A percentile compares a stretch with the other conserved stretches of the same genome.
These are phyloP conservation scores for Syrista parreyssii DNA, from an alignment of 2,888 invertebrate species.

Conservation along the genomic window DNA sequence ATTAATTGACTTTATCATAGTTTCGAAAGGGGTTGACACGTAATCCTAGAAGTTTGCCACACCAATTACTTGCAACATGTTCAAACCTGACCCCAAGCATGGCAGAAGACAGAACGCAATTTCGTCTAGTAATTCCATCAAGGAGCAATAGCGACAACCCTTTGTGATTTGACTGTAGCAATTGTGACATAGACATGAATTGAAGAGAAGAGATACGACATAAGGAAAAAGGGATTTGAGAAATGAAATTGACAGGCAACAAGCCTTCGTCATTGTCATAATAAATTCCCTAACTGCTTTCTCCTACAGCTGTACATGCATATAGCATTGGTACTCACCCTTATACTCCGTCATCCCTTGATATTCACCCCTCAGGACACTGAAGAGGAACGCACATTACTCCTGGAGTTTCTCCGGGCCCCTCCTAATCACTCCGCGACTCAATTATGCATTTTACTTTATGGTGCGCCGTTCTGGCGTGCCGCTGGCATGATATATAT, in stretches of 20 bases:
- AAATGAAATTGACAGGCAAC: neutral
- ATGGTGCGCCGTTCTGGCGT: constrained; percentile 17
- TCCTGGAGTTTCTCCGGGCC: constrained; percentile 40
- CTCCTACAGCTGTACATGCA: neutral
- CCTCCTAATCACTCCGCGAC: constrained; percentile 53
- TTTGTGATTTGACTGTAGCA: neutral
- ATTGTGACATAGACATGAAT: neutral
- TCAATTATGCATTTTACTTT: constrained; percentile 50
- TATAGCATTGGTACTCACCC: neutral
- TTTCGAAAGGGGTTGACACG: neutral
- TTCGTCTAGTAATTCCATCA: neutral
- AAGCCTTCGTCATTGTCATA: neutral
- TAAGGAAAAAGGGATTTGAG: neutral
- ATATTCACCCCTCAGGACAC: neutral
- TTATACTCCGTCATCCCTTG: neutral
- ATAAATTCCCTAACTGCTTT: neutral
- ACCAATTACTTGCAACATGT: neutral
- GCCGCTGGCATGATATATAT: neutral
- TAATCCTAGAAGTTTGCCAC: neutral
- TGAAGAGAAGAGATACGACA: neutral
- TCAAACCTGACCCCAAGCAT: neutral
- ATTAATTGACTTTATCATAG: neutral
- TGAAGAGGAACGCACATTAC: constrained; percentile 47
- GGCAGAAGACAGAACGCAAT: neutral
- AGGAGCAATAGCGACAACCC: neutral